phyloP scores from a whole-genome alignment of 2,113 vertebrate species.

The Prochilodus magdalenae region DNA sequence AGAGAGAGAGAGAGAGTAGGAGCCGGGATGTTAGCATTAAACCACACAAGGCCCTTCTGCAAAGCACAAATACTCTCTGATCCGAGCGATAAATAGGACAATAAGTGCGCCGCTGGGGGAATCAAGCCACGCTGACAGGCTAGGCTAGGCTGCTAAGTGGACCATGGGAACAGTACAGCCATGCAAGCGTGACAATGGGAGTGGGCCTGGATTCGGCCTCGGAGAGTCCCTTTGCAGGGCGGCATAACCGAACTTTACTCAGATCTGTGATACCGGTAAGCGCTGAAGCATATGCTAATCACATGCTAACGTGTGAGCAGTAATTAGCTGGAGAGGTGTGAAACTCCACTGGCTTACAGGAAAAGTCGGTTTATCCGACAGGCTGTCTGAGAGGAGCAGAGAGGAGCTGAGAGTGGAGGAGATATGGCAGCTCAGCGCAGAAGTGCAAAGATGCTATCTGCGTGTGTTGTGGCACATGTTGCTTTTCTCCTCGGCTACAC shows the following conservation, averaged over 20 bases:
- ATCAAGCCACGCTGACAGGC: conserved; percentile 31
- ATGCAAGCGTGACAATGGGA: conserved; percentile 58
- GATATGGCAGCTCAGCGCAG: conserved; percentile 51
- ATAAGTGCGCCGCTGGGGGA: conserved; percentile 63
- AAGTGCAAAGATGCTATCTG: conserved; percentile 67
- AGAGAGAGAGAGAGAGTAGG: background rate
- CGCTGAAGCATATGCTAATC: conserved; percentile 67
- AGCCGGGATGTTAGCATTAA: conserved; percentile 56
- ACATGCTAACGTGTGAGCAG: conserved; percentile 67
- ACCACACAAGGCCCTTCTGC: conserved; percentile 62
- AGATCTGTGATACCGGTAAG: conserved; percentile 63
- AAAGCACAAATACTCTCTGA: conserved; percentile 69
- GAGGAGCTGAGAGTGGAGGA: conserved; percentile 1
- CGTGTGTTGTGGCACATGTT: conserved; percentile 55
- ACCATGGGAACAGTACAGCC: background rate
- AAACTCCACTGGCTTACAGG: conserved; percentile 48
- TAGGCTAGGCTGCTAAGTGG: conserved; percentile 30
- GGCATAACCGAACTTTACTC: conserved; percentile 57
- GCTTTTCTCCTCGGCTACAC: conserved; percentile 74
- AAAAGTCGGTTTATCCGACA: conserved; percentile 49
- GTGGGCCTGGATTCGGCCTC: conserved; percentile 50
- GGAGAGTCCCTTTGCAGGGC: conserved; percentile 30
- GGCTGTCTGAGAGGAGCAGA: conserved; percentile 34
- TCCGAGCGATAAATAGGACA: conserved; percentile 69
- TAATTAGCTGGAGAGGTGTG: conserved; percentile 68